These are phyloP conservation scores for Neria commutata DNA, from an alignment of 2,888 invertebrate species.

Conservation along the genomic window DNA sequence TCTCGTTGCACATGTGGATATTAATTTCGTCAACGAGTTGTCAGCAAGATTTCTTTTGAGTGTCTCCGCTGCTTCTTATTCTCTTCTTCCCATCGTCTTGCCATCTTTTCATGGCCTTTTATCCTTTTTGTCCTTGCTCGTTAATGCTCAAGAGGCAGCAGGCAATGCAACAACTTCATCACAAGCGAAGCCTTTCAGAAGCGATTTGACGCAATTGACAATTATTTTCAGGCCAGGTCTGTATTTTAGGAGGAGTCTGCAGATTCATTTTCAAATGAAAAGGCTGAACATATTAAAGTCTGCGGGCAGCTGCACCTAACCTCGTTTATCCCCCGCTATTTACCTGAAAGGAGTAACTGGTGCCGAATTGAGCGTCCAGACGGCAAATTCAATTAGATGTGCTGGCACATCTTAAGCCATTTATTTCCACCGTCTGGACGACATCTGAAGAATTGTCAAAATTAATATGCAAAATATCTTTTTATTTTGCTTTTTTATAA, in stretches of 20 bases:
- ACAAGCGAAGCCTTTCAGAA: neutral
- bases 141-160: too few relatives aligned
- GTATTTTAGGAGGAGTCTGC: too few relatives aligned
- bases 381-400: constrained; percentile 47
- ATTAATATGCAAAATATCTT: too few relatives aligned
- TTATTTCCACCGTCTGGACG: constrained; percentile 37
- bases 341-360: constrained; percentile 49
- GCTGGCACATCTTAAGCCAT: constrained; percentile 30
- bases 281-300: neutral
- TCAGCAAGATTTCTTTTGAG: neutral
- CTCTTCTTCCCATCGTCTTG: too few relatives aligned
- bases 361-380: constrained; percentile 25
- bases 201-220: neutral
- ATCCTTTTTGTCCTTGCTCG: too few relatives aligned
- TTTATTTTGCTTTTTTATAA: neutral
- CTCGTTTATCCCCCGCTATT: constrained; percentile 14
- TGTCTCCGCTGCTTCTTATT: neutral
- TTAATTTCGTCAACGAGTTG: neutral
- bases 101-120: too few relatives aligned
- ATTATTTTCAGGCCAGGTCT: too few relatives aligned
- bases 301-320: neutral
- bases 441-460: too few relatives aligned
- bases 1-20: neutral
- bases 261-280: too few relatives aligned
- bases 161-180: neutral